Conservation (phyloP, 2,888 invertebrate species). For the Chironomus riparius region DNA sequence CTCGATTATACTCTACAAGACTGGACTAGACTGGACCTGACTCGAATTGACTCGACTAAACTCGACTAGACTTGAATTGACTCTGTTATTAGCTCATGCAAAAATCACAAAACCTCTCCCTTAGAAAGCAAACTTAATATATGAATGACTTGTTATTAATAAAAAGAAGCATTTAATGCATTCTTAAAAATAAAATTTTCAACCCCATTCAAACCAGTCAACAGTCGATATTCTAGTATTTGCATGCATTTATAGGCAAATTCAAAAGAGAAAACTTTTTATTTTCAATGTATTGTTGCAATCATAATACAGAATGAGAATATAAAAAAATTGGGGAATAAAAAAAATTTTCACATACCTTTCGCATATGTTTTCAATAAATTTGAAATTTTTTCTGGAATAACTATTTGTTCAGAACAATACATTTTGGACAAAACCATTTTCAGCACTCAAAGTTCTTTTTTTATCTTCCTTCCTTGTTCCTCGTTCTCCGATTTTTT, state of each 20-base stretch:
- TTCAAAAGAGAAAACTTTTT: not conserved
- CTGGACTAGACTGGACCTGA: too few species aligned
- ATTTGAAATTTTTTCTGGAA: slow-evolving; percentile 73
- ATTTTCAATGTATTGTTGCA: not conserved
- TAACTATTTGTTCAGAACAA: slow-evolving; percentile 71
- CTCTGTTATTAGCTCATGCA: too few species aligned
- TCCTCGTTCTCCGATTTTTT: not conserved
- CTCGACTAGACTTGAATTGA: too few species aligned
- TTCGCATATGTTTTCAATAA: slow-evolving; percentile 81
- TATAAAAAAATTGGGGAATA: not conserved
- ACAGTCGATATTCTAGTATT: too few species aligned
- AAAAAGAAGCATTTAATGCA: too few species aligned
- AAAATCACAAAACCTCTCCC: too few species aligned
- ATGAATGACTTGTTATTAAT: too few species aligned
- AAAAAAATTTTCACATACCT: slow-evolving; percentile 37
- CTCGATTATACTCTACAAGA: too few species aligned
- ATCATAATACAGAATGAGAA: not conserved
- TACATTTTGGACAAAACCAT: slow-evolving; percentile 45
- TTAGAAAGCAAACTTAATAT: too few species aligned
- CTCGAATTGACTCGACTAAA: too few species aligned
- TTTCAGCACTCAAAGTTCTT: not conserved
- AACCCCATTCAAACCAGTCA: too few species aligned
- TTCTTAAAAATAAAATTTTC: too few species aligned
- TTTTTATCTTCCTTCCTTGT: not conserved
- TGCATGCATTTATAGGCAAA: not conserved